These are phyloP conservation scores for Oophaga pumilio DNA, from an alignment of 2,113 vertebrate genomes.

Conservation along the genomic window DNA sequence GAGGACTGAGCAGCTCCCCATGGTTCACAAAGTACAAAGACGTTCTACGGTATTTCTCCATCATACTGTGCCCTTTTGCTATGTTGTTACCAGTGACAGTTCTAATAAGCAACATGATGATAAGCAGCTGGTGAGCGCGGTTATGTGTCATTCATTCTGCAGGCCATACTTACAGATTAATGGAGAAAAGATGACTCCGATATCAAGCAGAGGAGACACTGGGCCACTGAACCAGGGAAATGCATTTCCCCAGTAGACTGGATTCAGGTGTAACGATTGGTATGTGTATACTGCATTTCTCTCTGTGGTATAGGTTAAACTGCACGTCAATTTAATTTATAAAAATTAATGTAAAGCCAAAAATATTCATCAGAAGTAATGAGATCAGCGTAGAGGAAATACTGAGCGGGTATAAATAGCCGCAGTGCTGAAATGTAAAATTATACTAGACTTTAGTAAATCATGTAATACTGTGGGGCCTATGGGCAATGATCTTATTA, in stretches of 20 bases:
- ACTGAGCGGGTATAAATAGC: background rate
- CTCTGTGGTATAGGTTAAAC: background rate
- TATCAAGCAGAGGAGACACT: background rate
- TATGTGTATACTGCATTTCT: background rate
- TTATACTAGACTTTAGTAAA: background rate
- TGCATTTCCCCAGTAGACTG: background rate
- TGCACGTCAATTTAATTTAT: background rate
- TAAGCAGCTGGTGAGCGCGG: constrained; percentile 12
- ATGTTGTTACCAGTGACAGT: constrained; percentile 39
- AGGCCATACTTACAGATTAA: constrained; percentile 10
- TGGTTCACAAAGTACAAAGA: constrained; percentile 17
- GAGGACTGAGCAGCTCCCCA: constrained; percentile 26
- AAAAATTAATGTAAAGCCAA: background rate
- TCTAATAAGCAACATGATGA: constrained; percentile 36
- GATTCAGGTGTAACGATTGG: background rate
- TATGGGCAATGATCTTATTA: background rate
- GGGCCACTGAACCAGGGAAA: background rate
- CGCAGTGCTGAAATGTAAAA: background rate
- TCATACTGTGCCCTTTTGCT: constrained; percentile 44
- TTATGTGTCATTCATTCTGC: constrained; percentile 13
- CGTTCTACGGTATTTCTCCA: constrained; percentile 14
- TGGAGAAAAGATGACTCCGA: background rate
- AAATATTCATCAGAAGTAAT: background rate
- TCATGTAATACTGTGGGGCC: background rate
- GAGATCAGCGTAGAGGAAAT: background rate